Base-by-base conservation (phyloP, 2,888 invertebrate species). In the Ceraclea dissimilis region DNA sequence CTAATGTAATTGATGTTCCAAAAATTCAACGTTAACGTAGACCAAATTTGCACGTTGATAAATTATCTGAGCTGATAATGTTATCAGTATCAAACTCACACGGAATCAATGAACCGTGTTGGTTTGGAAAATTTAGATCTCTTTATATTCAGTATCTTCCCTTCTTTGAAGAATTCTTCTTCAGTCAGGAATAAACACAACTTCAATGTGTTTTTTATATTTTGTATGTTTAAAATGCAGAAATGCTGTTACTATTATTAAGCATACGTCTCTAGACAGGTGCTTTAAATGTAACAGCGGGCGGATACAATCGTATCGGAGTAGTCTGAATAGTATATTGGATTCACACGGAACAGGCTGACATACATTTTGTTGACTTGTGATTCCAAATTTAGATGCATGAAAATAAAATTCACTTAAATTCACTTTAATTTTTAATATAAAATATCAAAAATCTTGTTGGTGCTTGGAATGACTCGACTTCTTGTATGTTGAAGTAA, bases 291-390 rank as follows among this genome's bases (percentile, higher is more conserved):
- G 67, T 71, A 74, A 57, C 60, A 60, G 61, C 57, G 52, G 52
- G 44, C 44, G 52, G 49, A 49, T n/a, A 47, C 47, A 62, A 72
- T 78, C 77, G 83, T 83, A 81, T 84, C 83, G 65, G 83, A 83
- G 67, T 83, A 83, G 70, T 83, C 83, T 53, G 83, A 83, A 70
- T 83, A 83, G 70, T 83, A 83, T 67, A 83, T 83, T 57, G 83
- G 83, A 71, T 83, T 81, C 64, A 82, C 75, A 64, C 83, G 79
- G 69, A 74, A 82, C 70, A 69, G 70, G 61, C 69, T 68, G 69
- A 76, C 75, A 66, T 71, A 75, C 78, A 78, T 78, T 71, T 76
- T 77, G 71, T 75, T 74, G 64, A 72, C 63, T 58, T 73, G 63
- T 55, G 70, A 68, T 70, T 66, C 70, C 66, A 67, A 69, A 68